Evolutionary conservation across 2,113 vertebrate genomes (phyloP).

Genomic region (Cavia porcellus): DNA sequence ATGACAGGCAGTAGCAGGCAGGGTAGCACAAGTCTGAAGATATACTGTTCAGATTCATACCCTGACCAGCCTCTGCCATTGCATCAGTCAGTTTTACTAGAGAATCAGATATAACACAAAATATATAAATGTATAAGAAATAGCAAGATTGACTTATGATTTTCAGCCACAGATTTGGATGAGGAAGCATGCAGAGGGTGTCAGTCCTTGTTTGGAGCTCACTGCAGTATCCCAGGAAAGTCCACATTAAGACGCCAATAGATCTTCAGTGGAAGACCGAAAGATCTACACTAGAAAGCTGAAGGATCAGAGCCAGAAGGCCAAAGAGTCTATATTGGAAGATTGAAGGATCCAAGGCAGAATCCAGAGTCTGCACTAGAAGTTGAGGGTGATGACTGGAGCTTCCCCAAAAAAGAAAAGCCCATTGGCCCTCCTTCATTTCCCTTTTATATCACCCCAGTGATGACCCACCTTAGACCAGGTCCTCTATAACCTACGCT

Average conservation of each 20-base stretch:
- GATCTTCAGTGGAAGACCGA: background rate
- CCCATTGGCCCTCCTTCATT: background rate
- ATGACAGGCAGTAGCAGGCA: background rate
- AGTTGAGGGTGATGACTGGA: background rate
- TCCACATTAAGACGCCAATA: background rate
- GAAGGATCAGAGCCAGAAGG: background rate
- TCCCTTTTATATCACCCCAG: background rate
- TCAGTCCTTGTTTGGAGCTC: background rate
- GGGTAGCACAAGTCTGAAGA: slow-evolving; percentile 12
- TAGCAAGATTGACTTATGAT: background rate
- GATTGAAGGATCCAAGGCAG: background rate
- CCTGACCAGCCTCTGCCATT: background rate
- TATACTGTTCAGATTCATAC: background rate
- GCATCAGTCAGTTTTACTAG: background rate
- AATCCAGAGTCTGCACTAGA: background rate
- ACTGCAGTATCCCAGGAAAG: background rate
- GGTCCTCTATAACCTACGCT: background rate
- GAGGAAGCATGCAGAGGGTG: background rate
- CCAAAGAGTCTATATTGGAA: background rate
- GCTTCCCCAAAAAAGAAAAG: background rate
- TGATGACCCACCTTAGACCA: background rate
- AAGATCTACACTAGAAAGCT: background rate
- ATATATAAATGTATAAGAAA: background rate
- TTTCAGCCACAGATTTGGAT: background rate
- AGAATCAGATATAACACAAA: background rate